Percentiles rank a stretch among this genome's conserved stretches.
phyloP scores from a whole-genome alignment of 2,113 vertebrate species.

The Cryptomyrus ogoouensis region DNA sequence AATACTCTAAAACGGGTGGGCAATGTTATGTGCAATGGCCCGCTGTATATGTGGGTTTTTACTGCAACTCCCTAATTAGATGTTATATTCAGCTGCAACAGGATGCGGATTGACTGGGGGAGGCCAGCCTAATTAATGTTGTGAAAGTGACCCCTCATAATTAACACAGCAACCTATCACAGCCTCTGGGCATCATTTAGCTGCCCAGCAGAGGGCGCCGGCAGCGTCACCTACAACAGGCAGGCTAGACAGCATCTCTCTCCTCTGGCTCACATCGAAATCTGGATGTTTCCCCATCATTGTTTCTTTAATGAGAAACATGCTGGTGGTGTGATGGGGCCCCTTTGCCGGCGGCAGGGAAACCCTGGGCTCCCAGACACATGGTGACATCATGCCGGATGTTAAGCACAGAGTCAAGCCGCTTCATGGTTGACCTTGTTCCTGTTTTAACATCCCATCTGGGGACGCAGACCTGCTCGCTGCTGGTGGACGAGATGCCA shows the following conservation, averaged over 20 bases:
- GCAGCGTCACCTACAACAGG: background rate
- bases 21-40: no score
- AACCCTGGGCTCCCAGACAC: background rate
- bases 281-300: background rate
- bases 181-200: background rate
- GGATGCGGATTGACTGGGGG: background rate
- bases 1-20: no score
- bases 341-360: background rate
- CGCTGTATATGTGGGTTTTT: no score
- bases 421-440: background rate
- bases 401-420: background rate
- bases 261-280: background rate
- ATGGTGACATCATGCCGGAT: background rate
- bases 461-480: conserved; percentile 75
- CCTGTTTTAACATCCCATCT: background rate
- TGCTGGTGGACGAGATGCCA: conserved; percentile 98
- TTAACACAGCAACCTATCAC: background rate
- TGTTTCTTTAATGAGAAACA: conserved; percentile 9
- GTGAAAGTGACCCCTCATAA: background rate
- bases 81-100: background rate
- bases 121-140: conserved; percentile 13
- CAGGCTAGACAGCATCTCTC: background rate
- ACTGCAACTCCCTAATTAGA: background rate
- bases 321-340: background rate
- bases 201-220: background rate